These are phyloP conservation scores for Camponotus pennsylvanicus DNA, from an alignment of 1,140 invertebrate species.

Conservation along the genomic window DNA sequence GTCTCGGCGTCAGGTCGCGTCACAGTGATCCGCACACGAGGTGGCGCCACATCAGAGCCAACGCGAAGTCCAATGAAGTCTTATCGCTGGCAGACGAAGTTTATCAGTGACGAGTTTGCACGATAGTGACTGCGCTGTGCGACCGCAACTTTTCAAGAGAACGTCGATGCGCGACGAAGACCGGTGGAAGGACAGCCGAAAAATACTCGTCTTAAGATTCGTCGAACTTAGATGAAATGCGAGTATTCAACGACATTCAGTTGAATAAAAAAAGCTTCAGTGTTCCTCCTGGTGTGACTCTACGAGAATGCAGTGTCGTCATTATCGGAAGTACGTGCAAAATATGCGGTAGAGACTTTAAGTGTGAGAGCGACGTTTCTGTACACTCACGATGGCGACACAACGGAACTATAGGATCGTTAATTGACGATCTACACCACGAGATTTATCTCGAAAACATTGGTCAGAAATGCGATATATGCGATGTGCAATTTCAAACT, in stretches of 20 bases:
- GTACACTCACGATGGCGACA: conserved; percentile 56
- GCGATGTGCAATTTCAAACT: not conserved
- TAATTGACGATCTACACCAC: not conserved
- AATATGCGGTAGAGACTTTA: conserved; percentile 74
- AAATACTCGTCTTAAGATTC: not conserved
- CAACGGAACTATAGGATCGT: not conserved
- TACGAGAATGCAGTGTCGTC: conserved; percentile 74
- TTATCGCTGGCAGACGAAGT: conserved; percentile 7
- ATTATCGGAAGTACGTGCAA: conserved; percentile 68
- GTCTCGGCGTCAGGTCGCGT: not conserved
- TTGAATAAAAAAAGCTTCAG: not conserved
- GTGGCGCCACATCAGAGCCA: conserved; percentile 33
- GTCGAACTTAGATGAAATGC: not conserved
- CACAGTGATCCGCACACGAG: not conserved
- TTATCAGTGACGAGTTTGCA: not conserved
- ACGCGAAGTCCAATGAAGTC: conserved; percentile 17
- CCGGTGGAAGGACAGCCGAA: not conserved
- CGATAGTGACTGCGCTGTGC: not conserved
- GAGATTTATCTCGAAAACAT: not conserved
- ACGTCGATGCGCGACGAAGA: not conserved
- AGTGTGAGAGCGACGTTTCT: conserved; percentile 71
- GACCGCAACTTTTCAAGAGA: not conserved
- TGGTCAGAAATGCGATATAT: not conserved
- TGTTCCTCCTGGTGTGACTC: conserved; percentile 1
- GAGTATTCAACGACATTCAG: not conserved